These are phyloP conservation scores for Mesitornis unicolor DNA, from an alignment of 2,113 vertebrate genomes.

Conservation along the genomic window DNA sequence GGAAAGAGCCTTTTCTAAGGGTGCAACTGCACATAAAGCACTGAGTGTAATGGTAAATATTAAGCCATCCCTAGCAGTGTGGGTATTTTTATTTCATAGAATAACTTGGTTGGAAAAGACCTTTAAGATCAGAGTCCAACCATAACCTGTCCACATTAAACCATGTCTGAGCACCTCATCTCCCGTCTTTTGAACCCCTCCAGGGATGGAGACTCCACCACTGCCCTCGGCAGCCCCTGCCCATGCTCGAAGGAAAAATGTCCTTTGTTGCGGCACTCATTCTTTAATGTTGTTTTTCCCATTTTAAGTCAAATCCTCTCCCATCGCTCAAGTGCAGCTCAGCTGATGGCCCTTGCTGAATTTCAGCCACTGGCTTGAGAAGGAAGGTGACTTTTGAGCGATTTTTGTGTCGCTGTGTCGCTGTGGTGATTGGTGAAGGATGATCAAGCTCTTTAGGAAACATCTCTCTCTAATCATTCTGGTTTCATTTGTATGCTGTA, in stretches of 20 bases:
- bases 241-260: too few species aligned
- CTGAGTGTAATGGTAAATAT: background rate
- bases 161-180: too few species aligned
- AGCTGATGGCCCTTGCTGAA: background rate
- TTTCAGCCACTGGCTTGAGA: background rate
- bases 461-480: slow-evolving; percentile 5
- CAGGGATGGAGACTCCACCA: too few species aligned
- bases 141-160: too few species aligned
- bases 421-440: background rate
- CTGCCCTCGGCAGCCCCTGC: too few species aligned
- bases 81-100: background rate
- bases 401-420: background rate
- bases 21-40: background rate
- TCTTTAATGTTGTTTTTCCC: background rate
- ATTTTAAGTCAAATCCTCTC: background rate
- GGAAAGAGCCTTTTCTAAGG: background rate
- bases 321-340: background rate
- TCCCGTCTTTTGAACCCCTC: too few species aligned
- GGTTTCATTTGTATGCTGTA: slow-evolving; percentile 43
- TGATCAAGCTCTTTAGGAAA: slow-evolving; percentile 16
- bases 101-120: too few species aligned
- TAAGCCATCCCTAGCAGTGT: background rate
- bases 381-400: background rate
- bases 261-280: background rate
- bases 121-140: too few species aligned